These are phyloP conservation scores for Syngnathus rostellatus DNA, from an alignment of 2,797 vertebrate species.

Conservation along the genomic window DNA sequence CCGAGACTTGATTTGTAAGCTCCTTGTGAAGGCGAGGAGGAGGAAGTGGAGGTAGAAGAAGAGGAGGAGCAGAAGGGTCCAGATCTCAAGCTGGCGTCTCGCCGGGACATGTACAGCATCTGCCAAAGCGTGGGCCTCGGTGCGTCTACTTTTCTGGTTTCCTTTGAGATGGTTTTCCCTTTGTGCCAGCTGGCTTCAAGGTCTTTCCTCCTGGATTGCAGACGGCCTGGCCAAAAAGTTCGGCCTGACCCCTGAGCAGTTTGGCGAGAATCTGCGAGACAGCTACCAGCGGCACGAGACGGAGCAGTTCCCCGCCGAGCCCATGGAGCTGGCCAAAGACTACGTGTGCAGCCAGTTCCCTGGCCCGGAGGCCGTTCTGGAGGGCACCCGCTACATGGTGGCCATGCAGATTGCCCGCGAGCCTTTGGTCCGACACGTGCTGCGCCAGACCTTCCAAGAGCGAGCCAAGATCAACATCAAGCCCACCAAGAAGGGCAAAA, in stretches of 20 bases:
- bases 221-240: slow-evolving; percentile 97
- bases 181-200: background rate
- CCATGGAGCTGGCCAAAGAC: slow-evolving; percentile 93
- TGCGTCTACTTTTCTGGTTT: slow-evolving; percentile 48
- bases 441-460: slow-evolving; percentile 96
- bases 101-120: slow-evolving; percentile 98
- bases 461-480: slow-evolving; percentile 93
- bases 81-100: slow-evolving; percentile 94
- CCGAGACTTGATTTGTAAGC: background rate
- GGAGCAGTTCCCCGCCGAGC: slow-evolving; percentile 96
- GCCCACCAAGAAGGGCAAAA: slow-evolving; percentile 96
- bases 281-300: slow-evolving; percentile 98
- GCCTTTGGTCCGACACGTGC: slow-evolving; percentile 91
- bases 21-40: slow-evolving; percentile 69
- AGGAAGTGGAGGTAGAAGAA: slow-evolving; percentile 70
- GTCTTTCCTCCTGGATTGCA: slow-evolving; percentile 35
- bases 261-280: slow-evolving; percentile 96
- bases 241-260: slow-evolving; percentile 95
- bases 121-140: slow-evolving; percentile 92
- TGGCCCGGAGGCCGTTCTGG: slow-evolving; percentile 86
- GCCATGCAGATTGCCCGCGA: slow-evolving; percentile 96
- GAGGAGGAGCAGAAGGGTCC: slow-evolving; percentile 92
- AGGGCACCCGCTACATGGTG: slow-evolving; percentile 98
- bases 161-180: background rate
- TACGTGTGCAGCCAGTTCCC: slow-evolving; percentile 96